phyloP scores from a whole-genome alignment of 2,888 invertebrate species.

The Platerodrilus igneus region DNA sequence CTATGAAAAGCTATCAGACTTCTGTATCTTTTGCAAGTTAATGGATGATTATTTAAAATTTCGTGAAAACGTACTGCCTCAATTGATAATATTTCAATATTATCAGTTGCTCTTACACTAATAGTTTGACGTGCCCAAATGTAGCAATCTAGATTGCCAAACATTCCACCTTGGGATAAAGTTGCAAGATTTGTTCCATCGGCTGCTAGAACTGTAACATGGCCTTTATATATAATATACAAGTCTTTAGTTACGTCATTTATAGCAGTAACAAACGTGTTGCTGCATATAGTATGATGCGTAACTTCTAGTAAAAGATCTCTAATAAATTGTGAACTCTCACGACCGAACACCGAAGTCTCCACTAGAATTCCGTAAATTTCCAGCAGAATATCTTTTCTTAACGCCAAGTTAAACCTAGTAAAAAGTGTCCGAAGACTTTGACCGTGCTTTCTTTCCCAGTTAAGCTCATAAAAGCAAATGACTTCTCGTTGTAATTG shows the following conservation, averaged over 20 bases:
- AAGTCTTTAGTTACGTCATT: conserved; percentile 20
- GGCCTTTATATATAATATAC: conserved; percentile 15
- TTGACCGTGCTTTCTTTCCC: conserved; percentile 13
- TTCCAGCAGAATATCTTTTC: conserved; percentile 23
- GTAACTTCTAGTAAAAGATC: conserved; percentile 13
- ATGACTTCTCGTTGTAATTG: conserved; percentile 14
- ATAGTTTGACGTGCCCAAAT: conserved; percentile 13
- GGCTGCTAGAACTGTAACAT: conserved; percentile 17
- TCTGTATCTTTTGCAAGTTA: not conserved
- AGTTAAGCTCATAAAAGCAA: conserved; percentile 17
- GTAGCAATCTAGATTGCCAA: conserved; percentile 22
- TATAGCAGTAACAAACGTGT: conserved; percentile 12
- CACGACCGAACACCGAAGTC: conserved; percentile 10
- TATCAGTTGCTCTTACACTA: conserved; percentile 11
- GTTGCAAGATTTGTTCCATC: conserved; percentile 17
- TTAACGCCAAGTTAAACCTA: conserved; percentile 11
- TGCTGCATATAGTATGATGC: conserved; percentile 12
- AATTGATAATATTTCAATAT: conserved; percentile 19
- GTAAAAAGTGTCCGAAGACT: conserved; percentile 5
- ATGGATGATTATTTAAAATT: conserved; percentile 7
- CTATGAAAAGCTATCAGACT: conserved; percentile 2
- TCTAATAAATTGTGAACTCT: conserved; percentile 18
- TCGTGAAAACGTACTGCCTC: conserved; percentile 4
- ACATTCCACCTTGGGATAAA: conserved; percentile 20
- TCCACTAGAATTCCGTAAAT: conserved; percentile 18